Conservation (phyloP, 2,888 invertebrate genomes). For the Laspeyria flexula region DNA sequence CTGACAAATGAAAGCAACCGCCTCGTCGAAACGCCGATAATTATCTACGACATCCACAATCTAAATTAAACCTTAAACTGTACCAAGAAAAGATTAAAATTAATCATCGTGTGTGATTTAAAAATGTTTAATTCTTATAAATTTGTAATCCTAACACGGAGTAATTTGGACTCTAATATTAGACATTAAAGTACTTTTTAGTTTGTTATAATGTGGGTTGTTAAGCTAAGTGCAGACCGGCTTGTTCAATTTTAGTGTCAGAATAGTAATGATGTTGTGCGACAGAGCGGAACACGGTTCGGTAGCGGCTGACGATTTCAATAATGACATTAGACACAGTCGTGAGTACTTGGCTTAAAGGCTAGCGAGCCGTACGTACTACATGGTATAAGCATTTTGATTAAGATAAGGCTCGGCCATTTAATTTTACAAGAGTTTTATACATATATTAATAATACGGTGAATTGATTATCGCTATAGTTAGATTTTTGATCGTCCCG, state of each 20-base stretch:
- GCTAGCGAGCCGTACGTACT: constrained; percentile 38
- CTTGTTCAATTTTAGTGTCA: constrained; percentile 51
- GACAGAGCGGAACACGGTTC: constrained; percentile 68
- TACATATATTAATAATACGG: neutral
- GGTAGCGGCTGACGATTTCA: constrained; percentile 75
- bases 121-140: constrained; percentile 21
- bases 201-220: constrained; percentile 7
- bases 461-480: neutral
- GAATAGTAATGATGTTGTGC: constrained; percentile 54
- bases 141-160: constrained; percentile 1
- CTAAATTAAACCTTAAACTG: constrained; percentile 47
- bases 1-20: constrained; percentile 64
- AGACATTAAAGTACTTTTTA: constrained; percentile 12
- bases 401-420: constrained; percentile 38
- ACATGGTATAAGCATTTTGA: constrained; percentile 35
- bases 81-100: constrained; percentile 43
- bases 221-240: constrained; percentile 31
- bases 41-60: constrained; percentile 53
- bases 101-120: constrained; percentile 39
- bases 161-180: neutral
- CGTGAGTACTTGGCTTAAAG: constrained; percentile 65
- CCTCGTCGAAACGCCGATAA: constrained; percentile 56
- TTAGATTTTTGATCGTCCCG: too few relatives aligned
- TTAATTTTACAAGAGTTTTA: constrained; percentile 7
- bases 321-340: constrained; percentile 76